Base-by-base conservation (phyloP, 1,140 invertebrate species). In the Drosophila pachea region DNA sequence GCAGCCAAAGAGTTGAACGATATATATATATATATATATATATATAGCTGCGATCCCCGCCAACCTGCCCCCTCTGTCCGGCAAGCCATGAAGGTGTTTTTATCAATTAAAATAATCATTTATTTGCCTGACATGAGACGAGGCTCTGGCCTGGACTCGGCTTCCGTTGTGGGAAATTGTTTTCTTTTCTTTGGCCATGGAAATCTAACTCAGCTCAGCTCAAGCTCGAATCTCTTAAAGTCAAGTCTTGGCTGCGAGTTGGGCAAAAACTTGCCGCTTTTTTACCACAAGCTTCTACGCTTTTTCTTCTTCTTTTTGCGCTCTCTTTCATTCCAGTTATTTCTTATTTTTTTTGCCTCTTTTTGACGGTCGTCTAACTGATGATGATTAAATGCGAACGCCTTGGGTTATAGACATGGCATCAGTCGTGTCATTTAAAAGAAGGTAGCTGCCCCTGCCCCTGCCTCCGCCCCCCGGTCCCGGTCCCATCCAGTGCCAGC, bases 341-440 rank as follows among this genome's bases (percentile, higher is more conserved):
- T 67, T 84, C 68, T 76, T 58, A 77, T 68, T 73, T 81, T 86
- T 86, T 84, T 74, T 68, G n/a, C 35, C 33, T 35, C 12, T 54
- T 52, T 62, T 42, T 68, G 78, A 60, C 60, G 31, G 70, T 84
- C 82, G 81, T 84, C 81, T 86, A 86, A 86, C 82, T 86, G 82
- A 86, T 86, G 81, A 86, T 86, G 81, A 86, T 86, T 86, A 86
- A 86, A 86, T 86, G 76, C 81, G 71, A 81, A 74, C 68, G 81
- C 81, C 81, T 86, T 78, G 77, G 82, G 81, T 86, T 86, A 86
- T 86, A 86, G 81, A 86, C 81, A 86, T 86, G 81, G 81, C 81
- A 86, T 86, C 81, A 86, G 81, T 84, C 77, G 81, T 86, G 81
- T 86, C 81, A 86, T 86, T 86, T 86, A 86, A 86, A 86, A 86